Conservation (phyloP, 2,797 vertebrate genomes). For the Semotilus atromaculatus region DNA sequence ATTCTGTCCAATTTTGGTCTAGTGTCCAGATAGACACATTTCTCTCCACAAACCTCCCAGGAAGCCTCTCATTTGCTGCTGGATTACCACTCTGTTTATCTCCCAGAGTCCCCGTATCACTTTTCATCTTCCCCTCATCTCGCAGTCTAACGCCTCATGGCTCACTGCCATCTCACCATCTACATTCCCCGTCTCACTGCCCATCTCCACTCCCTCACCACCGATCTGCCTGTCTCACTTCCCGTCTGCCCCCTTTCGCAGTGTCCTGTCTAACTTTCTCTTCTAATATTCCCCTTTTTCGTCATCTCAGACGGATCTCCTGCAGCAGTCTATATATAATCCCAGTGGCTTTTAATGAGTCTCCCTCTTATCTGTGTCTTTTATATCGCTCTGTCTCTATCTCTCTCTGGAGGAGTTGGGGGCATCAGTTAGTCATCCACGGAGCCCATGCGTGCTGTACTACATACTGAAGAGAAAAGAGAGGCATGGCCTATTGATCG, state of each 20-base stretch:
- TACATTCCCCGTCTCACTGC: background rate
- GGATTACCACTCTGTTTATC: slow-evolving; percentile 10
- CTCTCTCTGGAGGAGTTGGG: slow-evolving; percentile 51
- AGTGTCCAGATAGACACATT: background rate
- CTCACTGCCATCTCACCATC: slow-evolving; percentile 28
- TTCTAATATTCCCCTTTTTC: slow-evolving; percentile 36
- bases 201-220: slow-evolving; percentile 28
- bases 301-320: slow-evolving; percentile 18
- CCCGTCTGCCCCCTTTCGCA: background rate
- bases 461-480: slow-evolving; percentile 50
- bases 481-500: slow-evolving; percentile 45
- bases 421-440: slow-evolving; percentile 61
- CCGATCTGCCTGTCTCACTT: slow-evolving; percentile 1
- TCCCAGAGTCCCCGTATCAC: background rate
- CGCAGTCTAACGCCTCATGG: slow-evolving; percentile 1
- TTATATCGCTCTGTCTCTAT: slow-evolving; percentile 29
- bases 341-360: slow-evolving; percentile 41
- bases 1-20: slow-evolving; percentile 10
- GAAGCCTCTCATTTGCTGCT: background rate
- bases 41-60: slow-evolving; percentile 23
- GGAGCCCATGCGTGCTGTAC: slow-evolving; percentile 44
- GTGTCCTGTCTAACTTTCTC: background rate
- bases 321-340: slow-evolving; percentile 39
- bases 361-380: slow-evolving; percentile 45
- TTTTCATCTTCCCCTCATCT: background rate